Base-by-base conservation (phyloP, 2,113 vertebrate species). In the Oryzias curvinotus region DNA sequence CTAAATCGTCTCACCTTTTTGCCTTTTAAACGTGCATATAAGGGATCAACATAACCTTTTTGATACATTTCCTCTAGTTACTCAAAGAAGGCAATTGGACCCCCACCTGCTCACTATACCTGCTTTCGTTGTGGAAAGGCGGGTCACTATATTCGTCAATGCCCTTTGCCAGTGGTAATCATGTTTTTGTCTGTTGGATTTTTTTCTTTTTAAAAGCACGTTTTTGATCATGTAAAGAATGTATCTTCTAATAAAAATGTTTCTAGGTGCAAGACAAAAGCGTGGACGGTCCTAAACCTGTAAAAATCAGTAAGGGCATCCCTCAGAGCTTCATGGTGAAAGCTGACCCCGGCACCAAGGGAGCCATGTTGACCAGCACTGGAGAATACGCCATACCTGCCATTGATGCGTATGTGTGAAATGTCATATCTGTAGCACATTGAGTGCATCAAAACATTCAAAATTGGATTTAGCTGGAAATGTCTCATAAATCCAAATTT, bases 271-370 rank as follows among this genome's bases (percentile, higher is more conserved):
- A 98, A 94, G 97, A 99, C 87, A 97, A 98, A 88, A 96, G 92
- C 73, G 94, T 95, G 57, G 97, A 99, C 85, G 93, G 92, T 41
- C 92, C 94, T 50, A 95, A 96, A 75, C 94, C 94, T 77, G 96
- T 99, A 48, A 95, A 95, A 84, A 98, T 95, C 65, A 99, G 97
- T 87, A 99, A 98, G 44, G 97, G 97, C 17, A 99, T 99, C 77
- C 97, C 97, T 17, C 94, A 96, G 69, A 99, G 97, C 87, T 99
- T 99, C 81, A 98, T 99, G 97, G 95, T 96, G 87, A 98, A 98
- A 81, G 97, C 97, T 30, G 97, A 99, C 58, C 97, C 97, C 1
- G 96, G 96, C 50, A 95, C 96, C 47, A 99, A 97, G 82, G 97
- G 97, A 70, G 97, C 95, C 78, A 99, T 99, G 97, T 89, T 99